phyloP scores from a whole-genome alignment of 1,140 invertebrate genomes.

The Dysdera silvatica region DNA sequence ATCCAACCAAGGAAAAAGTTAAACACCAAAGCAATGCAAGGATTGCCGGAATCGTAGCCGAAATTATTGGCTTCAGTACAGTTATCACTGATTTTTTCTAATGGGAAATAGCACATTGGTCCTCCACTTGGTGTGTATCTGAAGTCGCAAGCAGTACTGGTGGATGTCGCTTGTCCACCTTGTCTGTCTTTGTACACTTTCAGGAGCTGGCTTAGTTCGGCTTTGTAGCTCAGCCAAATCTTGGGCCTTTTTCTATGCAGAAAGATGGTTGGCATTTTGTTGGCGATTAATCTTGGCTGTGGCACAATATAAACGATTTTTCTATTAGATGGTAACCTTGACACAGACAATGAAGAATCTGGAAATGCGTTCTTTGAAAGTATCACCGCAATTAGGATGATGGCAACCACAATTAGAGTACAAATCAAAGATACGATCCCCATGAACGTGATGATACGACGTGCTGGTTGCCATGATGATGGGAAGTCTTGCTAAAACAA shows the following conservation, averaged over 20 bases:
- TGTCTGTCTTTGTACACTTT: conserved; percentile 18
- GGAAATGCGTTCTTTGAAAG: conserved; percentile 7
- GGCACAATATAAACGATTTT: conserved; percentile 18
- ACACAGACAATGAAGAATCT: not conserved
- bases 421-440: conserved; percentile 19
- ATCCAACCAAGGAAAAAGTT: conserved; percentile 12
- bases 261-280: conserved; percentile 19
- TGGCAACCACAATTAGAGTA: conserved; percentile 21
- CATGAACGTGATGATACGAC: conserved; percentile 28
- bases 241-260: conserved; percentile 6
- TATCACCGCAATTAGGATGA: conserved; percentile 19
- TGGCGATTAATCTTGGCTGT: conserved; percentile 10
- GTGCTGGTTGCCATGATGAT: conserved; percentile 23
- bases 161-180: not conserved
- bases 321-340: not conserved
- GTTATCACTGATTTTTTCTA: conserved; percentile 22
- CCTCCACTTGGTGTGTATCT: conserved; percentile 16
- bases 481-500: conserved; percentile 21
- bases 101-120: conserved; percentile 14
- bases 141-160: conserved; percentile 21
- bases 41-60: conserved; percentile 21
- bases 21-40: conserved; percentile 20
- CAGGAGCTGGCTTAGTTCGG: conserved; percentile 1
- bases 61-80: conserved; percentile 18
- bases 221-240: conserved; percentile 16